Evolutionary conservation across 2,888 invertebrate genomes (phyloP).

Genomic region (Tenthredo scrophulariae): DNA sequence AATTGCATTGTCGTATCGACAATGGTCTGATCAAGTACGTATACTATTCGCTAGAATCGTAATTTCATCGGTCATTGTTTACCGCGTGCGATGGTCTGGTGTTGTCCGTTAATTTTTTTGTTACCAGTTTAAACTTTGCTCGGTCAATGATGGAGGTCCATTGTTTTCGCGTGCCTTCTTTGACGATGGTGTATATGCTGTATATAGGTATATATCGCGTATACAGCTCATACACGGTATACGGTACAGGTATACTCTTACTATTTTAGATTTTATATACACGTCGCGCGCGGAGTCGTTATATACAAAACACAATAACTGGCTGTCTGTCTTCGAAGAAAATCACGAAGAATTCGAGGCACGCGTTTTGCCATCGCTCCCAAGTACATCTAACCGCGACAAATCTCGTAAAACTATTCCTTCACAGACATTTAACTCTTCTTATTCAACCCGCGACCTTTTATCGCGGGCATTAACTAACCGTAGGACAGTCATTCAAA

Average conservation of each 20-base stretch:
- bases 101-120: slow-evolving; percentile 3
- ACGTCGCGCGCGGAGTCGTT: slow-evolving; percentile 3
- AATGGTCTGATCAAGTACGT: slow-evolving; percentile 23
- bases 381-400: slow-evolving; percentile 1
- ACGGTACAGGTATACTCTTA: background rate
- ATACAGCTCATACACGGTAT: background rate
- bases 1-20: slow-evolving; percentile 32
- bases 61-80: slow-evolving; percentile 41
- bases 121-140: slow-evolving; percentile 18
- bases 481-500: background rate
- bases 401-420: background rate
- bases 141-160: slow-evolving; percentile 23
- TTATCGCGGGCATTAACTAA: background rate
- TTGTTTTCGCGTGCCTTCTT: slow-evolving; percentile 26
- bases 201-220: background rate
- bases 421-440: background rate
- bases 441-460: background rate
- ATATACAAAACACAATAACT: slow-evolving; percentile 24
- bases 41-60: slow-evolving; percentile 35
- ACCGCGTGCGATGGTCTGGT: background rate
- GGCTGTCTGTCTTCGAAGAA: background rate
- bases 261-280: background rate
- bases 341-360: slow-evolving; percentile 31
- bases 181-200: background rate
- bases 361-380: slow-evolving; percentile 14